Conservation (phyloP, 2,113 vertebrate species). For the Lonchura striata region DNA sequence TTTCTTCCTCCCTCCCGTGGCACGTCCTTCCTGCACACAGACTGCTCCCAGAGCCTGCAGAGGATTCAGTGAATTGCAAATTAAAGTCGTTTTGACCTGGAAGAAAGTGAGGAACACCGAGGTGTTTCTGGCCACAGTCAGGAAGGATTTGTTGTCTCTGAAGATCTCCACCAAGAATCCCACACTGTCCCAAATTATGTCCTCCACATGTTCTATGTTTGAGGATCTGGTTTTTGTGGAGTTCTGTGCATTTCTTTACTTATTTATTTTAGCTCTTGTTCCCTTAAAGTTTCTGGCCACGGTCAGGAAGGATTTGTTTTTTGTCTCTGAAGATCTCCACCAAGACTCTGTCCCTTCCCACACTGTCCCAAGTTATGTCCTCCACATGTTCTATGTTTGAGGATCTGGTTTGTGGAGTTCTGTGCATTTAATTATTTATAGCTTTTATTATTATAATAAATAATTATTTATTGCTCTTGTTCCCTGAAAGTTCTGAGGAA, state of each 20-base stretch:
- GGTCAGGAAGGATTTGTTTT: background rate
- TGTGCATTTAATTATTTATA: background rate
- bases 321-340: background rate
- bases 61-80: background rate
- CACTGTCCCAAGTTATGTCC: background rate
- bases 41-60: background rate
- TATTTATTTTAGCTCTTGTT: too few relatives aligned
- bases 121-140: background rate
- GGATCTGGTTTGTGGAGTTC: background rate
- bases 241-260: background rate
- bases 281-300: background rate
- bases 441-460: too few relatives aligned
- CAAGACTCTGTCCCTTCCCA: background rate
- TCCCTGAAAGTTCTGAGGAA: background rate
- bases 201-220: accelerated
- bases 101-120: accelerated
- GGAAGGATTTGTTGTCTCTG: background rate
- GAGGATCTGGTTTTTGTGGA: background rate
- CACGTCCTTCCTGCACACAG: background rate
- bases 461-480: too few relatives aligned
- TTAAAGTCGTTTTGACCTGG: background rate
- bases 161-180: background rate
- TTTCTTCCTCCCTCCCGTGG: background rate
- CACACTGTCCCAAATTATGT: background rate
- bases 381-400: accelerated